Conservation (phyloP, 2,888 invertebrate genomes). For the Operophtera brumata region DNA sequence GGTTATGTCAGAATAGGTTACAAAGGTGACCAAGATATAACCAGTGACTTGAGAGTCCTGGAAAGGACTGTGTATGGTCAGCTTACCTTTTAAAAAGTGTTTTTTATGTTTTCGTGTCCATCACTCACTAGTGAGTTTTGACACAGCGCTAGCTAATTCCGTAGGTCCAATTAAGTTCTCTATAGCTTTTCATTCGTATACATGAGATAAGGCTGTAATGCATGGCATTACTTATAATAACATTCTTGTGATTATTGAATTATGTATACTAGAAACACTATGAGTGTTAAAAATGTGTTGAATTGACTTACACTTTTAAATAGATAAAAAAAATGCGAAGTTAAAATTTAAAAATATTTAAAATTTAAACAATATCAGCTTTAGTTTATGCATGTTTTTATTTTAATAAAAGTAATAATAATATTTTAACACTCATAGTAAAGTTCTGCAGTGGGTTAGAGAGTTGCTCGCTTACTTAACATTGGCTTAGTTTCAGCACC, state of each 20-base stretch:
- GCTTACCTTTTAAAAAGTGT: background rate
- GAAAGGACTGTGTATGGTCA: background rate
- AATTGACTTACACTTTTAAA: slow-evolving; percentile 18
- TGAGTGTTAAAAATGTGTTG: slow-evolving; percentile 36
- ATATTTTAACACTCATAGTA: slow-evolving; percentile 32
- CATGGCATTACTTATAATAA: slow-evolving; percentile 67
- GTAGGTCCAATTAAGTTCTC: slow-evolving; percentile 57
- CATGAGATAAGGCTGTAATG: slow-evolving; percentile 85
- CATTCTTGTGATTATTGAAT: slow-evolving; percentile 54
- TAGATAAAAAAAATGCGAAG: background rate
- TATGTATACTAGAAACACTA: slow-evolving; percentile 35
- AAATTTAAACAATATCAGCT: too few species aligned
- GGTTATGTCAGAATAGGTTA: slow-evolving; percentile 10
- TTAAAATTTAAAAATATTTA: too few species aligned
- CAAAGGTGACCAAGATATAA: too few species aligned
- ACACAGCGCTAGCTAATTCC: slow-evolving; percentile 40
- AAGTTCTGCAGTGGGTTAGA: slow-evolving; percentile 26
- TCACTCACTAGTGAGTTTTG: background rate
- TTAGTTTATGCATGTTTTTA: background rate
- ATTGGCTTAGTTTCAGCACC: slow-evolving; percentile 36
- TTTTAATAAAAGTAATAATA: background rate
- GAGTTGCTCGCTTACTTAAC: slow-evolving; percentile 23
- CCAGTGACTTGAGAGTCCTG: too few species aligned
- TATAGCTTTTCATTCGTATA: slow-evolving; percentile 81
- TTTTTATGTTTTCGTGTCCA: background rate